Evolutionary conservation across 1,140 invertebrate genomes (phyloP).

Genomic region (Zaprionus taronus): DNA sequence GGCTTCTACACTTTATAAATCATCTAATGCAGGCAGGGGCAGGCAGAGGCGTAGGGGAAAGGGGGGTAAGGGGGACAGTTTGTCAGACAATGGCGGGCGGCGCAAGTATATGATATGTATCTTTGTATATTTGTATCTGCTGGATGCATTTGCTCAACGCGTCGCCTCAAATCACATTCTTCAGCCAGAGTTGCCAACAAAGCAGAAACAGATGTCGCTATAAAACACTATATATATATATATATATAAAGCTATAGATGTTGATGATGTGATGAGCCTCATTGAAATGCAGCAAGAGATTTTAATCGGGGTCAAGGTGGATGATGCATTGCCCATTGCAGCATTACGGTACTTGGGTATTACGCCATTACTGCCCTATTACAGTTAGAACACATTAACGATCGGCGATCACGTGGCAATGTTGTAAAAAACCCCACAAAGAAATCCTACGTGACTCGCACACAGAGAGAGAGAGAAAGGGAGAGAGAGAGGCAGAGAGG

Average conservation of each 20-base stretch:
- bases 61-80: conserved; percentile 51
- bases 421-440: conserved; percentile 45
- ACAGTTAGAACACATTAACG: conserved; percentile 64
- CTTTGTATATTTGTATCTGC: conserved; percentile 43
- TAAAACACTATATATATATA: background rate
- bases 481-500: background rate
- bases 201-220: conserved; percentile 20
- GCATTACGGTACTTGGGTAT: conserved; percentile 8
- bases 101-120: conserved; percentile 58
- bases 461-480: conserved; percentile 18
- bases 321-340: conserved; percentile 37
- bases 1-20: conserved; percentile 76
- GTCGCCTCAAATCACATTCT: conserved; percentile 44
- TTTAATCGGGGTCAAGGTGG: conserved; percentile 65
- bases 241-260: conserved; percentile 35
- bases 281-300: conserved; percentile 58
- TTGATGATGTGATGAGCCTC: conserved; percentile 58
- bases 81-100: conserved; percentile 46
- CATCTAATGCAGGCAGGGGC: conserved; percentile 38
- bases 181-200: background rate
- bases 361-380: conserved; percentile 38
- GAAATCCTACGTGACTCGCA: conserved; percentile 65
- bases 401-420: conserved; percentile 60
- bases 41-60: background rate
- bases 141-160: conserved; percentile 48